Percentiles rank a stretch among this genome's conserved stretches.
These are phyloP conservation scores for Tapera naevia DNA, from an alignment of 2,797 vertebrate species.

Conservation along the genomic window DNA sequence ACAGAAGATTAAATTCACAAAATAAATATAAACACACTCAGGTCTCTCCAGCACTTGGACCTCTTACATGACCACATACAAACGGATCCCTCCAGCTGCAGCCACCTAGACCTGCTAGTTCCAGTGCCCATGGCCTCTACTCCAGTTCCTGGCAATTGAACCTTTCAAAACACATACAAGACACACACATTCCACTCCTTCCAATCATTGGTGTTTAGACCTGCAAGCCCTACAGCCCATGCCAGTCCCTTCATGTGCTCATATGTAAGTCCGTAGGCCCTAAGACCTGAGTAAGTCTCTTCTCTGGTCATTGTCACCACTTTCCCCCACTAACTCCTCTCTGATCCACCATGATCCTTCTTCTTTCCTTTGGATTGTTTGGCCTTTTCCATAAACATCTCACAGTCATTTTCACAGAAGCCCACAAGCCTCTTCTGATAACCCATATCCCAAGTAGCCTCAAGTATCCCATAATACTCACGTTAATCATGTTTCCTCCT, in stretches of 20 bases:
- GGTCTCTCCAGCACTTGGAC: not conserved
- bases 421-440: not conserved
- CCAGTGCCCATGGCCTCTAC: not conserved
- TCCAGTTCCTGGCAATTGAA: not conserved
- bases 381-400: not conserved
- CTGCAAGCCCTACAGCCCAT: too few relatives aligned
- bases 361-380: not conserved
- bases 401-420: not conserved
- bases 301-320: not conserved
- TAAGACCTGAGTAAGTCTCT: not conserved
- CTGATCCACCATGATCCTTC: not conserved
- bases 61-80: not conserved
- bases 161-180: not conserved
- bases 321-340: not conserved
- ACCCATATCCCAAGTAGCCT: not conserved
- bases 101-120: not conserved
- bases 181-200: not conserved
- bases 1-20: not conserved
- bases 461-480: not conserved
- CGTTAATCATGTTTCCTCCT: not conserved
- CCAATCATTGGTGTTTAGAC: not conserved
- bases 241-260: not conserved
- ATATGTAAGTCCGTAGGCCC: not conserved
- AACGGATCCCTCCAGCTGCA: not conserved
- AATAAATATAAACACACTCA: not conserved